Evolutionary conservation across 92 coral and sea anemone species (phyloP).

Genomic region (Phenganax stokvisi): DNA sequence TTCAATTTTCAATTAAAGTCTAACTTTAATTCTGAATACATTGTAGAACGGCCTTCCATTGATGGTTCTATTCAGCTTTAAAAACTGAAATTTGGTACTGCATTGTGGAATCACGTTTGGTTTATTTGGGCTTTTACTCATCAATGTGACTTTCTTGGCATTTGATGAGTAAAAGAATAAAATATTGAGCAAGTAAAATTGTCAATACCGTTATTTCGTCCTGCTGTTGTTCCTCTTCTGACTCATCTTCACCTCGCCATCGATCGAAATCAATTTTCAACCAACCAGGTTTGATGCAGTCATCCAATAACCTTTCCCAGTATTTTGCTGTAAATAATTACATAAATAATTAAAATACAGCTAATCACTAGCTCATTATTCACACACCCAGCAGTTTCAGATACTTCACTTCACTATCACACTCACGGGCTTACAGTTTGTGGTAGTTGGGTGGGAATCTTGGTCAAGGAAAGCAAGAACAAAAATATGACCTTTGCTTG

Average conservation of each 20-base stretch:
- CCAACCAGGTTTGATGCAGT: constrained; percentile 27
- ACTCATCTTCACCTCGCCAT: constrained; percentile 37
- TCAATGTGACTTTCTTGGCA: neutral
- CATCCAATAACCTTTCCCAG: constrained; percentile 31
- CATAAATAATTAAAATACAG: neutral
- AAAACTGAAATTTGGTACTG: too few species aligned
- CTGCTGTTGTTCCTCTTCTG: constrained; percentile 29
- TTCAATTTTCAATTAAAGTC: too few species aligned
- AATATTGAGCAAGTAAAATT: neutral
- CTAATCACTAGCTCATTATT: neutral
- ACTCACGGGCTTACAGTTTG: too few species aligned
- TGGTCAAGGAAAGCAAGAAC: neutral
- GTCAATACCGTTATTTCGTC: constrained; percentile 29
- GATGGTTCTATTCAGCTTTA: too few species aligned
- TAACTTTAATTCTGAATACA: too few species aligned
- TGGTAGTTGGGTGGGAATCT: too few species aligned
- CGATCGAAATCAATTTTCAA: constrained; percentile 36
- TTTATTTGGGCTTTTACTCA: neutral
- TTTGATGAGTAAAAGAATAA: neutral
- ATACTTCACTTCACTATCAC: too few species aligned
- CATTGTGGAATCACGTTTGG: too few species aligned
- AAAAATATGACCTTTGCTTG: too few species aligned
- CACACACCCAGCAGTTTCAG: too few species aligned
- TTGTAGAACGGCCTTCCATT: too few species aligned
- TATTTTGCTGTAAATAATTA: constrained; percentile 19